A percentile compares a stretch with the other conserved stretches of the same genome.
These are phyloP conservation scores for Epinephelus awoara DNA, from an alignment of 2,797 vertebrate species.

Conservation along the genomic window DNA sequence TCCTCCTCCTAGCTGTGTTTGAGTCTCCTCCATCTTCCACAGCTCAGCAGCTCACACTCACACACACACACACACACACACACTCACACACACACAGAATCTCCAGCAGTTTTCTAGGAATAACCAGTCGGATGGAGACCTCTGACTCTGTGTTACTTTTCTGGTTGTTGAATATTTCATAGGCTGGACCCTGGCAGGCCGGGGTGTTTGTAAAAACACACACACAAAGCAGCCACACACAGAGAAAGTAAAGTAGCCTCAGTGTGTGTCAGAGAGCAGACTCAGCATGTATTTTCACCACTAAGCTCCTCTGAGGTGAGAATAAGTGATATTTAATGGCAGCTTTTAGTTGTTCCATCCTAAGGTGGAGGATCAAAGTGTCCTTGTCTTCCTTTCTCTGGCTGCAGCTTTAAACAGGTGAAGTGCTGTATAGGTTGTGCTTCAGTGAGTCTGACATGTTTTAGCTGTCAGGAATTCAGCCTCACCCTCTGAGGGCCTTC, in stretches of 20 bases:
- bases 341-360: conserved; percentile 15
- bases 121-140: conserved; percentile 9
- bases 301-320: conserved; percentile 9
- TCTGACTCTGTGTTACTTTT: conserved; percentile 16
- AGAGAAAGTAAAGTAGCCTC: neutral
- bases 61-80: neutral
- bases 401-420: conserved; percentile 33
- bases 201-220: neutral
- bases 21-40: conserved; percentile 25
- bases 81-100: neutral
- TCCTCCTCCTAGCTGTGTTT: conserved; percentile 9
- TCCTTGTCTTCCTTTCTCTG: conserved; percentile 15
- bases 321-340: conserved; percentile 15
- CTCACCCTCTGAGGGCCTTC: conserved; percentile 11
- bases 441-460: conserved; percentile 45
- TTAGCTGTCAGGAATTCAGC: conserved; percentile 32
- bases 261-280: conserved; percentile 11
- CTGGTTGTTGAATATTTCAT: conserved; percentile 18
- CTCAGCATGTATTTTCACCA: conserved; percentile 9
- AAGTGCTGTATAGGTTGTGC: conserved; percentile 26
- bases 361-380: conserved; percentile 5
- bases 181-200: neutral
- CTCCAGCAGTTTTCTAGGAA: conserved; percentile 8
- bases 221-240: neutral
- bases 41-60: conserved; percentile 11